Evolutionary conservation across 2,888 invertebrate genomes (phyloP).

Genomic region (Boloria selene): DNA sequence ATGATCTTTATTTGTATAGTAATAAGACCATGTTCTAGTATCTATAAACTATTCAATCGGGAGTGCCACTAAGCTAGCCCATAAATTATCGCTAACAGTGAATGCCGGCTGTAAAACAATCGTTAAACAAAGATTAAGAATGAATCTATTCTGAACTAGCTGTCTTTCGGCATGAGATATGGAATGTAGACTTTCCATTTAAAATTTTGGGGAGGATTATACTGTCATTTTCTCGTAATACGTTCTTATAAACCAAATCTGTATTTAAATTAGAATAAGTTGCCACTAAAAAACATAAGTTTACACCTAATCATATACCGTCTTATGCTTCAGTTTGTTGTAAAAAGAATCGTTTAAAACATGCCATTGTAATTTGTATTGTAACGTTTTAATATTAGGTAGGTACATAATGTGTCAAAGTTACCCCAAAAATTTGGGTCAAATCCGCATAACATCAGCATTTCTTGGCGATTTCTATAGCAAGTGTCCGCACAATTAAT

Average conservation of each 20-base stretch:
- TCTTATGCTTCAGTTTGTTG: no score
- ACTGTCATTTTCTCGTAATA: conserved; percentile 5
- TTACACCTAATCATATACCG: no score
- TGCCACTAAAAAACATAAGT: no score
- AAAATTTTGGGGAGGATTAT: conserved; percentile 18
- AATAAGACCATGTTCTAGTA: conserved; percentile 20
- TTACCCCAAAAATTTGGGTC: conserved; percentile 42
- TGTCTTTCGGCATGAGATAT: conserved; percentile 39
- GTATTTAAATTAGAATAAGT: no score
- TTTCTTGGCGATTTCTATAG: conserved; percentile 66
- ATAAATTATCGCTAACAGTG: conserved; percentile 65
- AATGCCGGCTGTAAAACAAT: conserved; percentile 63
- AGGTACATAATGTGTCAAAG: conserved; percentile 21
- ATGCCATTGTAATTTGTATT: no score
- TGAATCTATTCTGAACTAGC: conserved; percentile 46
- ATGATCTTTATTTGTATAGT: conserved; percentile 23
- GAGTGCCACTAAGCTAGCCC: conserved; percentile 57
- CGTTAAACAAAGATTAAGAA: conserved; percentile 66
- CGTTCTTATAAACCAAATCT: neutral
- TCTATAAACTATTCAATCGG: conserved; percentile 47
- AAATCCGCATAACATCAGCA: conserved; percentile 41
- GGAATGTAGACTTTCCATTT: conserved; percentile 31
- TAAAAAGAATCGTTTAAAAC: no score
- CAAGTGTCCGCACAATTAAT: conserved; percentile 78
- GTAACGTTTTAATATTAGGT: no score